A percentile compares a stretch with the other conserved stretches of the same genome.
phyloP scores from a whole-genome alignment of 2,113 vertebrate species.

The Drymodes brunneopygia region DNA sequence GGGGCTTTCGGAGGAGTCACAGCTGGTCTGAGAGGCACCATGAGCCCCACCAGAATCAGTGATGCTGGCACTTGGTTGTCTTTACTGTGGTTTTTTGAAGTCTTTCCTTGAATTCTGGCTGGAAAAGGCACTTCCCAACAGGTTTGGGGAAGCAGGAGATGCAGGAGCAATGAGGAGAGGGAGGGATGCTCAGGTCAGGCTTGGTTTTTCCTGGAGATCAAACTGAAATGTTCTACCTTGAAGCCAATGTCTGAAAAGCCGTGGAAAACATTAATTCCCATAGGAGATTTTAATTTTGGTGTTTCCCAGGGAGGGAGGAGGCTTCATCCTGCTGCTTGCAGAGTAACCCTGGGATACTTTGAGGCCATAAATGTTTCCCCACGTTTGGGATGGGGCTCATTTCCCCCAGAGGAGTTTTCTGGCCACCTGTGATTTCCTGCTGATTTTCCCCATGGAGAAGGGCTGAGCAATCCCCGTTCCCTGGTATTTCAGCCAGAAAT shows the following conservation, averaged over 20 bases:
- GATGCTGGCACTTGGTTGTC: neutral
- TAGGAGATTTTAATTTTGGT: fast-evolving
- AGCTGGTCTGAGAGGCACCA: neutral
- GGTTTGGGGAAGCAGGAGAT: neutral
- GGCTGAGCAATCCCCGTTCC: neutral
- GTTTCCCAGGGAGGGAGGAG: neutral
- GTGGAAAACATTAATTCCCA: neutral
- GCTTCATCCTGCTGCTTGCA: neutral
- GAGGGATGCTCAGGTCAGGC: neutral
- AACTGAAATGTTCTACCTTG: neutral
- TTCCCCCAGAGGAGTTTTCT: neutral
- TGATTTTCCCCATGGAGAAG: neutral
- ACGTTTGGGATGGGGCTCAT: neutral
- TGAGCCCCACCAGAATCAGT: neutral
- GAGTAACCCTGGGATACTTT: neutral
- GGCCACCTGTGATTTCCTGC: fast-evolving
- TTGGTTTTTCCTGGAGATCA: neutral
- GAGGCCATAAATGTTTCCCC: neutral
- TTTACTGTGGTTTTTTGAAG: neutral
- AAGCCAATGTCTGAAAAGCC: neutral
- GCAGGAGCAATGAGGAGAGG: neutral
- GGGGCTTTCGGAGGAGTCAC: neutral
- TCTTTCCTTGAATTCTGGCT: neutral
- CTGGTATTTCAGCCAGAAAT: neutral
- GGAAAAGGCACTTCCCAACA: neutral